Evolutionary conservation across 1,140 invertebrate species (phyloP).

Genomic region (Gonatopus flavifemur): DNA sequence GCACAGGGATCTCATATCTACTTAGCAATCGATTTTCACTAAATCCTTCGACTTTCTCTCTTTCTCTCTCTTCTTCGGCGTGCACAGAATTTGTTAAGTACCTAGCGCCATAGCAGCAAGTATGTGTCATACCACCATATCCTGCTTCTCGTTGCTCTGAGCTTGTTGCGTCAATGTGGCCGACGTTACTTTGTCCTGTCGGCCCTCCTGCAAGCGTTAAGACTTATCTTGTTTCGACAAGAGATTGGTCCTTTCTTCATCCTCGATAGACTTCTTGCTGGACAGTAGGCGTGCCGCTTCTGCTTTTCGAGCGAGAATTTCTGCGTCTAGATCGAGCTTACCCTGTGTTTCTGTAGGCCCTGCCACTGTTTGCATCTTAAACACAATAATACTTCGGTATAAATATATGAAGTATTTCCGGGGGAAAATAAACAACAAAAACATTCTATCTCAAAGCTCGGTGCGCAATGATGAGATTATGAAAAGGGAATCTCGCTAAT

Average conservation of each 20-base stretch:
- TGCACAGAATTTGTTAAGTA: slow-evolving; percentile 41
- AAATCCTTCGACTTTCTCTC: too few relatives aligned
- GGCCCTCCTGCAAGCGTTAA: slow-evolving; percentile 48
- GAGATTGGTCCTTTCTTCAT: slow-evolving; percentile 44
- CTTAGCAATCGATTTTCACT: slow-evolving; percentile 8
- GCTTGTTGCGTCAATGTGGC: slow-evolving; percentile 15
- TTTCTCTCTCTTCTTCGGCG: neutral
- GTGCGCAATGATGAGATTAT: too few relatives aligned
- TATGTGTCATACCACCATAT: slow-evolving; percentile 42
- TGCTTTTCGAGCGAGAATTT: slow-evolving; percentile 31
- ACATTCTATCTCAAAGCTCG: too few relatives aligned
- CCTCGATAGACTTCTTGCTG: slow-evolving; percentile 29
- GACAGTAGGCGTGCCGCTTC: slow-evolving; percentile 31
- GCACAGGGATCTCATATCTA: neutral
- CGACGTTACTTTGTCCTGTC: slow-evolving; percentile 24
- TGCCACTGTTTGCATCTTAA: slow-evolving; percentile 14
- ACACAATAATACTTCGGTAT: too few relatives aligned
- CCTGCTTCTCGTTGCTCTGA: slow-evolving; percentile 29
- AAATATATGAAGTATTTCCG: too few relatives aligned
- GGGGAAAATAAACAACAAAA: too few relatives aligned
- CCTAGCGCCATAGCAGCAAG: slow-evolving; percentile 35
- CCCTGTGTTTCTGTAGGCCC: slow-evolving; percentile 26
- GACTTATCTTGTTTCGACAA: slow-evolving; percentile 42
- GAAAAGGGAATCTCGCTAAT: too few relatives aligned
- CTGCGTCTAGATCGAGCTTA: slow-evolving; percentile 33